Evolutionary conservation across 2,888 invertebrate genomes (phyloP), one percentile per base, ranked within the genome.

Genomic region (Meiosimyza decipiens): DNA sequence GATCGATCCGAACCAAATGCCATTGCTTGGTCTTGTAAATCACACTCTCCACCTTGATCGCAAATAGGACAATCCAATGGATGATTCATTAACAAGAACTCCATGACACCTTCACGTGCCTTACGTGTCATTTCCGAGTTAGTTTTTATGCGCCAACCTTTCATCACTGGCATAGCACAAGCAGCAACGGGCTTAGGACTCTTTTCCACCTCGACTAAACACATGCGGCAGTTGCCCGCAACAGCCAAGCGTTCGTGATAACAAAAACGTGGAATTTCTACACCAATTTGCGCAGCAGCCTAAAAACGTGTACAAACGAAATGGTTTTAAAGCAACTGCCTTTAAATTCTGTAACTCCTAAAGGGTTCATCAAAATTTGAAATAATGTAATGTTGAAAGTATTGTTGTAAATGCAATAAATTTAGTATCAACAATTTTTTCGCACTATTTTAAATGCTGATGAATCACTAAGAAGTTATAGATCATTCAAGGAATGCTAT

Each of bases 91-190:
- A 99, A 89, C 62, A 99, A 89, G 86, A 99, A 99, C 88, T 99
- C 99, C 99, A 99, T 99, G 1, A 99, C 99, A 80, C 99, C 95
- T 79, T 91, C 91, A 13, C 91, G 88, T 1, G 92, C 92, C 85
- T 93, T 91, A 76, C 91, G 91, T 0, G 97, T 97, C 88, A 98
- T 90, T 80, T 97, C 96, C 0, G 99, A 99, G 86, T 99, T 95
- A 22, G 99, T 99, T 87, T 99, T 99, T 22, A 99, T 92, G 78
- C 95, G 91, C 99, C 96, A 97, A n/a, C 99, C 99, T 88, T 99
- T 99, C 98, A 99, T 98, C 0, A 99, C 99, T 0, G 99, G 99
- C 99, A 99, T 99, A 15, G 99, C 99, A 87, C 99, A 99, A 0
- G 99, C 98, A 11, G 99, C 99, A 0, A 98, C 95, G 0, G 99